Evolutionary conservation across 2,113 vertebrate genomes (phyloP).

Genomic region (Psophia crepitans): DNA sequence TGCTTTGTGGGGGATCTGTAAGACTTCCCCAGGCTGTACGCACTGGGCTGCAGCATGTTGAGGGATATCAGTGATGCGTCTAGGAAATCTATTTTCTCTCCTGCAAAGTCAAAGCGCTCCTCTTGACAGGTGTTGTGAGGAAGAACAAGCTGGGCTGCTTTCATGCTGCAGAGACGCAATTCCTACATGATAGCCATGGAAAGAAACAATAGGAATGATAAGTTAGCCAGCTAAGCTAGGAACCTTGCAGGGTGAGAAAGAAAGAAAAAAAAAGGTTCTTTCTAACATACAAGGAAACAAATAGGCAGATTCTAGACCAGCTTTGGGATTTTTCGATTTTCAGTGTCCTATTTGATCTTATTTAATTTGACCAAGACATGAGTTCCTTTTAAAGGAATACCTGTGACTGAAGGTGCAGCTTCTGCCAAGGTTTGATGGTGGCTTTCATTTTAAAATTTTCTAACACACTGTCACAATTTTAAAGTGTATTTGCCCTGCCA

Average conservation of each 20-base stretch:
- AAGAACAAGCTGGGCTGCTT: background rate
- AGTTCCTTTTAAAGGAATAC: background rate
- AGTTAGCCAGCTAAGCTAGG: background rate
- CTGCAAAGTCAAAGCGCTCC: background rate
- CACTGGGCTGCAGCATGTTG: background rate
- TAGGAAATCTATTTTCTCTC: background rate
- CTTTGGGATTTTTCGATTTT: background rate
- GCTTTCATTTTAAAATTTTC: background rate
- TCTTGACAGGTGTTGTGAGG: background rate
- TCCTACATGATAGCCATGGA: background rate
- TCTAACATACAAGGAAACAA: background rate
- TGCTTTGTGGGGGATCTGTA: background rate
- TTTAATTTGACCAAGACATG: background rate
- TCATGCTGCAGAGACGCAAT: background rate
- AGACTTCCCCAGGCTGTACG: background rate
- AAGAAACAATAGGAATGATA: background rate
- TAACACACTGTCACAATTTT: background rate
- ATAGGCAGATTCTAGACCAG: background rate
- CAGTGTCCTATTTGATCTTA: background rate
- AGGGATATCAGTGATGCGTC: background rate
- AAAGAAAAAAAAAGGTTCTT: background rate
- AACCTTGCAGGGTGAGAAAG: accelerated
- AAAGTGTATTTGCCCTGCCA: background rate
- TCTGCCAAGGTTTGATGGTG: background rate
- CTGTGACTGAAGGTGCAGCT: background rate